Base-by-base conservation (phyloP, 2,113 vertebrate genomes). In the Ailuropoda melanoleuca region DNA sequence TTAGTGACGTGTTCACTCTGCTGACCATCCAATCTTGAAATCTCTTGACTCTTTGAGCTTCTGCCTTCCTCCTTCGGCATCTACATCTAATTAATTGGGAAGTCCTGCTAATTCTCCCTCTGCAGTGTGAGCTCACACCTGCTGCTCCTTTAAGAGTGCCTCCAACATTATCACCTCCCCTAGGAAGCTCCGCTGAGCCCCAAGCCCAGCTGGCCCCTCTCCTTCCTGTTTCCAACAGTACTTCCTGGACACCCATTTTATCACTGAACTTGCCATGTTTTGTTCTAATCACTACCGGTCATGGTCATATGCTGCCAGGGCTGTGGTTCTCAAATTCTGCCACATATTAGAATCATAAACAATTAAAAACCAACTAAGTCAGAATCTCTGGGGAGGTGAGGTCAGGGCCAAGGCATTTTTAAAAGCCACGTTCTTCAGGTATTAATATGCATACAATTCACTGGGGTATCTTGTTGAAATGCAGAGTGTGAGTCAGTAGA, bases 341-440 rank as follows among this genome's bases (percentile, higher is more conserved):
- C 87, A 84, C 23, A 84, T 64, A 55, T 81, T 88, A 58, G 80
- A 75, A 72, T 93, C 55, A 95, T 84, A 94, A 96, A 85, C 93
- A 84, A 97, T 82, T 56, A 64, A 90, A 97, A 93, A 10, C 68
- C 53, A 92, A 48, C 50, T 46, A 78, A 66, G 83, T 80, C 53
- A 89, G 82, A 88, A 72, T 96, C n/a, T 93, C 75, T 75, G 34
- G 50, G 56, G 31, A 95, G n/a, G 31, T 34, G 58, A 97, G 84
- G 66, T 14, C 8, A 23, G 24, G 60, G 34, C 12, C 29, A 56
- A 62, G 34, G 10, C 31, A 64, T 43, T 95, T 95, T 90, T 84
- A n/a, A 96, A 97, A 92, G 80, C 24, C 53, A 26, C 1, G 31
- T 23, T 37, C 87, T 58, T 96, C 37, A 95, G 87, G 72, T 78